Conservation (phyloP, 2,113 vertebrate species). For the Neolamprologus sp. region DNA sequence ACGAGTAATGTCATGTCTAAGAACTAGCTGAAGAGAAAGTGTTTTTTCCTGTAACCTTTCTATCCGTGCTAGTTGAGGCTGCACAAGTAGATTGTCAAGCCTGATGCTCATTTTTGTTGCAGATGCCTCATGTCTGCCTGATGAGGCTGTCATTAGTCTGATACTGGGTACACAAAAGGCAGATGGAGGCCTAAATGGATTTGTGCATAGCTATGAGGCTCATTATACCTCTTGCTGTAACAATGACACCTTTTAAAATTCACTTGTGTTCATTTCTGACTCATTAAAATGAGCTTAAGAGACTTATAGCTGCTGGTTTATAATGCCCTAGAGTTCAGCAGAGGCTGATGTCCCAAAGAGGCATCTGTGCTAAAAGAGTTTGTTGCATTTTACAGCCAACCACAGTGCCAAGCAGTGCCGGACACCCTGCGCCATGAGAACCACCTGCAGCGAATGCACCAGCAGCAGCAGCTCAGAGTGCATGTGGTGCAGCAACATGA, state of each 20-base stretch:
- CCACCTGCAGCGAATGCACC: conserved; percentile 85
- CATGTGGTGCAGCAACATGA: conserved; percentile 99
- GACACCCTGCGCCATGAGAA: conserved; percentile 83
- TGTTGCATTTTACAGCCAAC: conserved; percentile 74
- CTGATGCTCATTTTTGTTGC: neutral
- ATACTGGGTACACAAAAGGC: neutral
- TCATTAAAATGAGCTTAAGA: neutral
- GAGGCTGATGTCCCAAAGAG: neutral
- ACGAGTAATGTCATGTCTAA: neutral
- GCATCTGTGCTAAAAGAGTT: neutral
- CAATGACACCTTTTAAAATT: neutral
- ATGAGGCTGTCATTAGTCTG: neutral
- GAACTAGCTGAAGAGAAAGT: neutral
- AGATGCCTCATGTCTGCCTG: neutral
- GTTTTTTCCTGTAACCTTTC: neutral
- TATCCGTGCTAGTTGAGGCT: neutral
- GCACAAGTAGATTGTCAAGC: neutral
- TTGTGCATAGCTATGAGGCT: neutral
- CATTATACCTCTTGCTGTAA: neutral
- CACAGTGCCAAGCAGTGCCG: conserved; percentile 97
- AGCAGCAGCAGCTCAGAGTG: conserved; percentile 92
- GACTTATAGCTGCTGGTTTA: neutral
- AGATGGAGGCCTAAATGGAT: neutral
- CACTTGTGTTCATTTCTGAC: neutral
- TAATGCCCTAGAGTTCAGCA: neutral